A percentile compares a stretch with the other conserved stretches of the same genome.
Evolutionary conservation across 1,140 invertebrate species (phyloP).

Genomic region (Idris sp.): DNA sequence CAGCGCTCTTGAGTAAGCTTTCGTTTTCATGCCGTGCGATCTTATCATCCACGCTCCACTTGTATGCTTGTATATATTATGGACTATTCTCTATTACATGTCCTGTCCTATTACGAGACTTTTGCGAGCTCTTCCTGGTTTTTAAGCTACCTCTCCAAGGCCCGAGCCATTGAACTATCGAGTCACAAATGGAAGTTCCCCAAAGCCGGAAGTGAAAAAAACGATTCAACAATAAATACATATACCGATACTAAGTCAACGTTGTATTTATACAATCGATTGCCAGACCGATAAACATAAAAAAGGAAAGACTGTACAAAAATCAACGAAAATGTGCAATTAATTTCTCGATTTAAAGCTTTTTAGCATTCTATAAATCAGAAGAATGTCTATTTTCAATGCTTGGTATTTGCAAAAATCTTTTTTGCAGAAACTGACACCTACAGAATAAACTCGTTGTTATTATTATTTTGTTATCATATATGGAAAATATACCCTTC

Average conservation of each 20-base stretch:
- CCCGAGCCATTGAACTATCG: conserved; percentile 65
- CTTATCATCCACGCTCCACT: conserved; percentile 61
- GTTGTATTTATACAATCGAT: conserved; percentile 60
- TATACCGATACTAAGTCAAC: conserved; percentile 55
- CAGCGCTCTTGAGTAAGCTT: conserved; percentile 51
- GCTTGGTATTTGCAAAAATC: too few species aligned
- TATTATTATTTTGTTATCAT: too few species aligned
- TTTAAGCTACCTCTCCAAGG: conserved; percentile 65
- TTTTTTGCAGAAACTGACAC: too few species aligned
- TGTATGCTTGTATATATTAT: conserved; percentile 65
- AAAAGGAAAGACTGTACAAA: conserved; percentile 52
- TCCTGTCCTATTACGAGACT: conserved; percentile 68
- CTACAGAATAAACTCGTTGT: too few species aligned
- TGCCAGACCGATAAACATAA: conserved; percentile 51
- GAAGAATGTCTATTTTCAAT: too few species aligned
- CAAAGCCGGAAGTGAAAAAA: conserved; percentile 58
- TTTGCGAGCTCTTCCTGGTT: conserved; percentile 68
- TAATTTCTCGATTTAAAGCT: conserved; percentile 37
- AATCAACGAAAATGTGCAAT: conserved; percentile 45
- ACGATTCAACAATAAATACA: conserved; percentile 53
- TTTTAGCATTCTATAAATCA: conserved; percentile 48
- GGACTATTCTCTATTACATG: conserved; percentile 67
- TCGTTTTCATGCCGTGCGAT: conserved; percentile 65
- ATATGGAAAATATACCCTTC: too few species aligned
- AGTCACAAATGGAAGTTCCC: conserved; percentile 61